Evolutionary conservation across 2,113 vertebrate genomes (phyloP).

Genomic region (Tragelaphus scriptus): DNA sequence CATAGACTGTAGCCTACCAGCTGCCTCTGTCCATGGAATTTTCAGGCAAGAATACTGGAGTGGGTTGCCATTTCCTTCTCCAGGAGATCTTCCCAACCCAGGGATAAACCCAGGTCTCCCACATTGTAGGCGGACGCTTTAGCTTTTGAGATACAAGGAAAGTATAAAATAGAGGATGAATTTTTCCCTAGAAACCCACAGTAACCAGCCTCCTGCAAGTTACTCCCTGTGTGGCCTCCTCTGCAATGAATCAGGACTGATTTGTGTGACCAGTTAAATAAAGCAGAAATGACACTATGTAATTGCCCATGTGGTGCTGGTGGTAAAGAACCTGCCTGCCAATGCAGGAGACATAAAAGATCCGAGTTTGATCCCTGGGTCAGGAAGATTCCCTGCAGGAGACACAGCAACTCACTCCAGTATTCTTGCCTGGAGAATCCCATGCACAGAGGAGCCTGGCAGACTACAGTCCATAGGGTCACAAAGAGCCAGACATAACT

Average conservation of each 20-base stretch:
- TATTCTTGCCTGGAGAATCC: background rate
- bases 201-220: background rate
- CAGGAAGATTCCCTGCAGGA: background rate
- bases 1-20: background rate
- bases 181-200: background rate
- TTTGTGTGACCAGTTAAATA: background rate
- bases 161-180: background rate
- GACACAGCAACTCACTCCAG: background rate
- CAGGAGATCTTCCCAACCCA: background rate
- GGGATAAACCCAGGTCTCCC: background rate
- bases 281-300: background rate
- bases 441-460: background rate
- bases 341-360: background rate
- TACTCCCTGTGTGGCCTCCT: background rate
- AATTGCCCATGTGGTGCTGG: background rate
- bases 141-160: background rate
- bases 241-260: background rate
- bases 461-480: background rate
- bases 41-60: background rate
- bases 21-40: rapidly evolving
- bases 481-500: background rate
- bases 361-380: background rate
- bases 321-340: background rate
- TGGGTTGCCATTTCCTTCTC: background rate
- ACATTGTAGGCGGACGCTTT: background rate